phyloP scores from a whole-genome alignment of 2,113 vertebrate genomes.

The Notiomystis cincta region DNA sequence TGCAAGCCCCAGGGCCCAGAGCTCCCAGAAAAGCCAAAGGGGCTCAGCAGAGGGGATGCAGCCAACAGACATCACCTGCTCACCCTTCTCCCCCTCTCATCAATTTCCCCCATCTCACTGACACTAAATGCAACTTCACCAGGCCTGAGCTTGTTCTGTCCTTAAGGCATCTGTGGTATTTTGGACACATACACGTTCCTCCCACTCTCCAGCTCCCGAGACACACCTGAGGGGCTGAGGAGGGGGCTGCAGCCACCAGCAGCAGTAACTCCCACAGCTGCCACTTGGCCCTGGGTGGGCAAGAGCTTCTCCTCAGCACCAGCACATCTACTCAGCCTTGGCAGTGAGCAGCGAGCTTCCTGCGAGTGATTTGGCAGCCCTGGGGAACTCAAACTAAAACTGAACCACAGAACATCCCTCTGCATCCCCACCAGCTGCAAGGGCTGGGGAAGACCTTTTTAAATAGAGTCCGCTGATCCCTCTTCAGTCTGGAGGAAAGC shows the following conservation, averaged over 20 bases:
- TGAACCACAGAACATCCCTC: neutral
- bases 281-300: neutral
- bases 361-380: accelerated
- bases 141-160: neutral
- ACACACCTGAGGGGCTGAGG: neutral
- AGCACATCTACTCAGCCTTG: neutral
- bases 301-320: neutral
- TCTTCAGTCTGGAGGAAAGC: neutral
- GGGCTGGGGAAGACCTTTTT: neutral
- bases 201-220: neutral
- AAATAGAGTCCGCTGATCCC: neutral
- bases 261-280: neutral
- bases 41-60: neutral
- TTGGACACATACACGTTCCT: neutral
- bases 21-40: accelerated
- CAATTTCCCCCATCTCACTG: neutral
- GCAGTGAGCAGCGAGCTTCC: accelerated
- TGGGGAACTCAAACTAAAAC: neutral
- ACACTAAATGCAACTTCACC: neutral
- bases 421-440: neutral
- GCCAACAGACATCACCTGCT: neutral
- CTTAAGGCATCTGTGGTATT: neutral
- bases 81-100: neutral
- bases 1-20: neutral
- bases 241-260: neutral